Conservation (phyloP, 2,888 invertebrate species). For the Junonia oenone region DNA sequence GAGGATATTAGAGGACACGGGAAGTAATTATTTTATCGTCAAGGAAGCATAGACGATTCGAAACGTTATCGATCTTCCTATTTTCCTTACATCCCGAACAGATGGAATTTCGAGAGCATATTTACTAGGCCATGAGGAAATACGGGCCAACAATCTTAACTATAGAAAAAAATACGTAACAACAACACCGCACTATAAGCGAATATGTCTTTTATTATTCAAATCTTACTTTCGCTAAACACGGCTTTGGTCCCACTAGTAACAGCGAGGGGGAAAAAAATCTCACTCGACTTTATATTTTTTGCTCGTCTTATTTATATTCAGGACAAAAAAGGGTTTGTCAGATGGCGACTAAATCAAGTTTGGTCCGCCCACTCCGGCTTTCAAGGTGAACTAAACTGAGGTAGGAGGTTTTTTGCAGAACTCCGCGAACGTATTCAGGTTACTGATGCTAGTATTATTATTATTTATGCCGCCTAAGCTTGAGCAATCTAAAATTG, state of each 20-base stretch:
- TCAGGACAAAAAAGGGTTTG: constrained; percentile 76
- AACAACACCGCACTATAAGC: constrained; percentile 55
- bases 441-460: constrained; percentile 48
- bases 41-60: constrained; percentile 59
- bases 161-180: constrained; percentile 40
- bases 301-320: constrained; percentile 72
- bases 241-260: constrained; percentile 52
- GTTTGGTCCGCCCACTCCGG: constrained; percentile 65
- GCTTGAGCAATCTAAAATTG: constrained; percentile 6
- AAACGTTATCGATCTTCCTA: constrained; percentile 31
- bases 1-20: constrained; percentile 68
- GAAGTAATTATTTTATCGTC: constrained; percentile 74
- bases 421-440: constrained; percentile 43
- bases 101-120: constrained; percentile 36
- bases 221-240: constrained; percentile 69
- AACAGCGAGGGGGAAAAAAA: constrained; percentile 49
- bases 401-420: constrained; percentile 59
- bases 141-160: constrained; percentile 37
- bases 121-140: constrained; percentile 38
- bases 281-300: constrained; percentile 55
- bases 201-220: constrained; percentile 66
- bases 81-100: constrained; percentile 39
- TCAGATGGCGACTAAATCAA: constrained; percentile 75
- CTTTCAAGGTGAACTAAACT: constrained; percentile 67
- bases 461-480: constrained; percentile 31